Conservation (phyloP, 2,888 invertebrate species). For the Eudemis profundana region DNA sequence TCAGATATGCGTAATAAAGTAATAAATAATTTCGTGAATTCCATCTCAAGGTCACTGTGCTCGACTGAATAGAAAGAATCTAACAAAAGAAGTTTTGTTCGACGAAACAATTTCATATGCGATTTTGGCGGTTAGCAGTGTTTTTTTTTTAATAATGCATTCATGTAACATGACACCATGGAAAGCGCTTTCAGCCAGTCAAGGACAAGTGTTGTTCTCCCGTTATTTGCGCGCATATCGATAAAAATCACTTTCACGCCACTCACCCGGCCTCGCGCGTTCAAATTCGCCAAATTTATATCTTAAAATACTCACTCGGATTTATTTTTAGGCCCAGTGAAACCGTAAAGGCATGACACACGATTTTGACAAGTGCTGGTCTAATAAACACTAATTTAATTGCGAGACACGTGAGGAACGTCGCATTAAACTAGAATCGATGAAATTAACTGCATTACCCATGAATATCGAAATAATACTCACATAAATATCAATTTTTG, state of each 20-base stretch:
- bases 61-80: slow-evolving; percentile 11
- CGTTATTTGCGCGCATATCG: slow-evolving; percentile 56
- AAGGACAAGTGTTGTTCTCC: slow-evolving; percentile 61
- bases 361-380: slow-evolving; percentile 53
- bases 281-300: slow-evolving; percentile 78
- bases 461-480: slow-evolving; percentile 69
- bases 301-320: slow-evolving; percentile 75
- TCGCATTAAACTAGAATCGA: slow-evolving; percentile 64
- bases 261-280: slow-evolving; percentile 70
- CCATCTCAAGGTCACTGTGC: slow-evolving; percentile 32
- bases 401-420: slow-evolving; percentile 62
- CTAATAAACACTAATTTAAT: slow-evolving; percentile 64
- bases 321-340: slow-evolving; percentile 76
- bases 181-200: slow-evolving; percentile 53
- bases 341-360: slow-evolving; percentile 71
- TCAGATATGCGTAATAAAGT: slow-evolving; percentile 32
- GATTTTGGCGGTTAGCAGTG: not conserved
- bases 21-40: slow-evolving; percentile 39
- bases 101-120: not conserved
- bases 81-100: not conserved
- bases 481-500: slow-evolving; percentile 68
- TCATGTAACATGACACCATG: slow-evolving; percentile 54
- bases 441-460: slow-evolving; percentile 61
- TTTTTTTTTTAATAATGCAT: slow-evolving; percentile 34
- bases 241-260: slow-evolving; percentile 74